These are phyloP conservation scores for Amazonetta brasiliensis DNA, from an alignment of 2,797 vertebrate genomes.

Conservation along the genomic window DNA sequence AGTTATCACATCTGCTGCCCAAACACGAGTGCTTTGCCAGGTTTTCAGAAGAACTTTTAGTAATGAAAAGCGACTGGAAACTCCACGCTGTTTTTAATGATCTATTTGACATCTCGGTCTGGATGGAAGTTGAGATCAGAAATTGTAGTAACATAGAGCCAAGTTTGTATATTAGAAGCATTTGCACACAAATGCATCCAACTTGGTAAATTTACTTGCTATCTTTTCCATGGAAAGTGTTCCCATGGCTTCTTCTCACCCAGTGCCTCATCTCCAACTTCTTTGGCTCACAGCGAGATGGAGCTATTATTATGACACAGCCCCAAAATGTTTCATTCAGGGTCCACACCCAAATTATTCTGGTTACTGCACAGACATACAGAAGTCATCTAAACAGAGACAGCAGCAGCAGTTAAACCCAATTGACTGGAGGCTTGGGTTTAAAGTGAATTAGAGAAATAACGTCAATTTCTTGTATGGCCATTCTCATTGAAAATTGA, in stretches of 20 bases:
- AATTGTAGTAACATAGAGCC: background rate
- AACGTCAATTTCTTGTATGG: background rate
- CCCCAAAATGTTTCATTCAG: fast-evolving
- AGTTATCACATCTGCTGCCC: background rate
- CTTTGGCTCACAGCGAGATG: background rate
- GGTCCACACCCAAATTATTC: too few species aligned
- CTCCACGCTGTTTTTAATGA: background rate
- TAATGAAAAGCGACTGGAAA: background rate
- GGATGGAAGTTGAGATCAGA: background rate
- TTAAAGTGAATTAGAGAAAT: background rate
- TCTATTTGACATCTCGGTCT: background rate
- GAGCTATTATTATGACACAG: background rate
- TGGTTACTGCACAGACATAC: background rate
- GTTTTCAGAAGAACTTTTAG: background rate
- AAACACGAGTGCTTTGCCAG: background rate
- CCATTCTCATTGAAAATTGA: background rate
- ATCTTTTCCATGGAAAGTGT: fast-evolving
- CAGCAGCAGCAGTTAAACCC: background rate
- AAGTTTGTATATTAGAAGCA: background rate
- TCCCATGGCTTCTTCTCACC: background rate
- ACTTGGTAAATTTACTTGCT: background rate
- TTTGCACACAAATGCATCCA: background rate
- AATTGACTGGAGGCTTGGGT: background rate
- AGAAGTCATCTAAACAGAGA: background rate
- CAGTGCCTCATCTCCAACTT: background rate